Evolutionary conservation across 2,888 invertebrate species (phyloP).

Genomic region (Phyto melanocephala): DNA sequence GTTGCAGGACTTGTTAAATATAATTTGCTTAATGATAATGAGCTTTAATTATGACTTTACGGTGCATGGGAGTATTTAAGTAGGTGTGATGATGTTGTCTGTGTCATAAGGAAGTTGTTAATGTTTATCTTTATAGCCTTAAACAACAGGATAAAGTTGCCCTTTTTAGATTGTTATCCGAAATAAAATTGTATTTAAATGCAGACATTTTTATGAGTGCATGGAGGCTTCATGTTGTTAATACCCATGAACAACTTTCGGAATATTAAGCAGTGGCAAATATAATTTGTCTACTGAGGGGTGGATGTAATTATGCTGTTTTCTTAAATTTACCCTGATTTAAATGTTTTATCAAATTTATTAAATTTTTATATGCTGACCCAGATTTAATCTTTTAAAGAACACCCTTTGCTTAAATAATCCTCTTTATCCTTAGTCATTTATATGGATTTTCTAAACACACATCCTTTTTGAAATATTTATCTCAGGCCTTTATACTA

Average conservation of each 20-base stretch:
- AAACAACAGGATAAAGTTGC: not conserved
- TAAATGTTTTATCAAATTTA: too few species aligned
- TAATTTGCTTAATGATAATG: not conserved
- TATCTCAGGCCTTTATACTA: conserved; percentile 20
- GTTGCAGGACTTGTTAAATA: not conserved
- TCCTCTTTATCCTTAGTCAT: too few species aligned
- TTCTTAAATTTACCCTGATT: too few species aligned
- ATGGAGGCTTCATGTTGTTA: too few species aligned
- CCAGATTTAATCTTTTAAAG: too few species aligned
- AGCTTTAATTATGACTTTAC: not conserved
- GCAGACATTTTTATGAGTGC: not conserved
- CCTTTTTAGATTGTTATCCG: not conserved
- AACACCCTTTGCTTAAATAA: too few species aligned
- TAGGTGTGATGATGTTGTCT: not conserved
- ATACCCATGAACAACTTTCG: too few species aligned
- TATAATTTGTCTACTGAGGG: too few species aligned
- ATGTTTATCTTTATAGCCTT: not conserved
- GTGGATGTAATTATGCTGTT: too few species aligned
- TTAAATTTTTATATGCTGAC: too few species aligned
- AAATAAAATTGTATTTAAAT: not conserved
- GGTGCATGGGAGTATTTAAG: not conserved
- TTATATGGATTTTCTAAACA: not conserved
- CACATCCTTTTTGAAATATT: not conserved
- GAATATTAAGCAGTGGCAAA: too few species aligned
- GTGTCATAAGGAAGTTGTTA: not conserved